Evolutionary conservation across 2,888 invertebrate species (phyloP), one percentile per base, ranked within the genome.

Genomic region (Drosophila picticornis): DNA sequence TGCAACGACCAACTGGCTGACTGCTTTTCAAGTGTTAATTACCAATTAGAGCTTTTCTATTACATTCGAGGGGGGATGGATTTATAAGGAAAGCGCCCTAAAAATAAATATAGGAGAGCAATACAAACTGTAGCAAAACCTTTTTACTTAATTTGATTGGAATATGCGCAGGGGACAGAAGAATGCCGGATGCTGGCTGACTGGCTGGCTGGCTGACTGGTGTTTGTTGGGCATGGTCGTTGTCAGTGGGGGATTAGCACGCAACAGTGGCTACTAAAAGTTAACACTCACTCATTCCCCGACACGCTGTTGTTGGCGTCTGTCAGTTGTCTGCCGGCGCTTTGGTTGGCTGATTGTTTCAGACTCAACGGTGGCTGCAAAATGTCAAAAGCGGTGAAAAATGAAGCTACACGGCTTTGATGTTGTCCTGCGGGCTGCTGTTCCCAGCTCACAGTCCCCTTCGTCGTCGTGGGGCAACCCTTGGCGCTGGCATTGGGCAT

Each of bases 331-430:
- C 88, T 90, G 78, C 82, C 67, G 69, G 81, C 74, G 83, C 89
- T 88, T 90, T 90, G 87, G 90, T 88, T 88, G 87, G 87, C 77
- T 90, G 87, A 88, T 90, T 88, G 87, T 82, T 88, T 82, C 80
- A 72, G 87, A 83, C 75, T 64, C 75, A 66, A 69, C 48, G 62
- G 58, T 72, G 77, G 85, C 90, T 90, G 89, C 89, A 86, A 84
- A 88, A 84, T 86, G 87, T 88, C 90, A 88, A 88, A 88, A 84
- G 80, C 89, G 84, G 89, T 88, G 87, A 88, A 88, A 87, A 90
- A 88, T 88, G 90, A 88, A 90, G 80, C 89, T 62, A 66, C 87
- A 69, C 64, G 69, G 82, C 87, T 88, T 86, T 86, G 86, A 90
- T 88, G 83, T 82, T 88, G 69, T 72, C 56, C 85, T 66, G 69